Conservation (phyloP, 2,888 invertebrate species). For the Magallana nippona region DNA sequence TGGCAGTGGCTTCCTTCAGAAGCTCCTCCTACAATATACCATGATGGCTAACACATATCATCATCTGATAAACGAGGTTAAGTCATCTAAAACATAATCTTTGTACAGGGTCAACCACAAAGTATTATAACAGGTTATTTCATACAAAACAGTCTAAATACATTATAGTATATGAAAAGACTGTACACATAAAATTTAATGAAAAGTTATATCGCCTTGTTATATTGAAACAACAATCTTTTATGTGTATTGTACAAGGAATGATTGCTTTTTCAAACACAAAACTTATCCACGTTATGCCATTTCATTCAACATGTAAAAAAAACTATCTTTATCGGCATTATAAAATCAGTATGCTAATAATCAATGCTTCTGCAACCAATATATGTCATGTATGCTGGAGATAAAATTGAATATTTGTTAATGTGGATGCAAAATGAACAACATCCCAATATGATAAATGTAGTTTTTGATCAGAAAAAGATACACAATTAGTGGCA, state of each 20-base stretch:
- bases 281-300: too few relatives aligned
- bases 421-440: not conserved
- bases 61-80: slow-evolving; percentile 47
- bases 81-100: slow-evolving; percentile 41
- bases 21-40: slow-evolving; percentile 70
- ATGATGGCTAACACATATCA: slow-evolving; percentile 46
- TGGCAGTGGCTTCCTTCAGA: slow-evolving; percentile 72
- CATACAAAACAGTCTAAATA: not conserved
- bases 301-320: too few relatives aligned
- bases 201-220: too few relatives aligned
- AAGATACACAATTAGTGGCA: slow-evolving; percentile 21
- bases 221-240: too few relatives aligned
- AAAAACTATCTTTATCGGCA: too few relatives aligned
- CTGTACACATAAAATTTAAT: not conserved
- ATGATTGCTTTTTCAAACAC: too few relatives aligned
- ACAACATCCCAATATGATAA: not conserved
- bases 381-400: too few relatives aligned
- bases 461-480: not conserved
- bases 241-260: too few relatives aligned
- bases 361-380: too few relatives aligned
- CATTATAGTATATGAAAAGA: not conserved
- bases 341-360: too few relatives aligned
- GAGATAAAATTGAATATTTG: too few relatives aligned
- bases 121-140: not conserved
- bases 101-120: not conserved